Evolutionary conservation across 2,113 vertebrate species (phyloP), one percentile per base, ranked within the genome.

Genomic region (Petromus typicus): DNA sequence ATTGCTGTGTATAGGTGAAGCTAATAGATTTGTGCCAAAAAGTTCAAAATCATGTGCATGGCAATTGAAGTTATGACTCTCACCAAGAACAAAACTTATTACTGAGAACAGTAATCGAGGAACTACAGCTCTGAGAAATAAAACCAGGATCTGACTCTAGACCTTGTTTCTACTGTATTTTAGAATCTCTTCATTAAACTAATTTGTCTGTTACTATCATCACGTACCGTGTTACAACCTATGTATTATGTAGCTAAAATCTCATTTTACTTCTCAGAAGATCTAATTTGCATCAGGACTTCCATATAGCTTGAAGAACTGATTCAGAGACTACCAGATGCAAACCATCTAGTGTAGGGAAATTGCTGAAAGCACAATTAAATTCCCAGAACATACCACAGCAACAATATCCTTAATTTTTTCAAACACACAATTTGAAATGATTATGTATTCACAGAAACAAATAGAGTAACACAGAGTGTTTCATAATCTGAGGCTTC

Each of bases 341-440:
- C 5, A 10, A 95, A 75, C 69, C 91, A 69, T 61, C 82, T 92
- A 84, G 89, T 67, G 85, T 57, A 63, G 73, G 82, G 78, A 95
- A 96, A 91, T 95, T 90, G 82, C 96, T 89, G 88, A 96, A 92
- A 96, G 92, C 80, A 93, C 92, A 95, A 27, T 90, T 92, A 97
- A 96, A 95, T 89, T 91, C 59, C 95, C 69, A 82, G 63, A 95
- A 79, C 95, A 83, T 78, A 95, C 59, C 73, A 76, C 48, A 82
- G 54, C 90, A 96, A 93, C 79, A 94, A 34, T 92, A 95, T 92
- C 71, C 89, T 90, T 96, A 86, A 93, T 97, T 95, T 96, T 96
- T 95, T 94, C 78, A 94, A 75, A 93, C 76, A 78, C 81, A 75
- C 73, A 97, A 93, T 96, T 93, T 95, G 61, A 96, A 97, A 90